Evolutionary conservation across 2,888 invertebrate genomes (phyloP).

Genomic region (Hofmannophila pseudospretella): DNA sequence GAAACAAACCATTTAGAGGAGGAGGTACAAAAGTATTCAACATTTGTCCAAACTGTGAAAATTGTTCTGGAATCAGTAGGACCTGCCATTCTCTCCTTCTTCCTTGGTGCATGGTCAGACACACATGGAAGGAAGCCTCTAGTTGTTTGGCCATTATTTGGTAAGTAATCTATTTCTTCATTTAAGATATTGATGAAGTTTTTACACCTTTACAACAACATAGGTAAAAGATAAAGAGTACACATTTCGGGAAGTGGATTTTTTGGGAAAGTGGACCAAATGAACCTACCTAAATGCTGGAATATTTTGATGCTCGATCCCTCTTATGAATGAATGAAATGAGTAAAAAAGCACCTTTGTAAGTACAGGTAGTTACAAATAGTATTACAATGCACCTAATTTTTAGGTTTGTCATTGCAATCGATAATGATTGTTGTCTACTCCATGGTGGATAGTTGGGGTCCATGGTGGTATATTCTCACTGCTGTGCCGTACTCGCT

Average conservation of each 20-base stretch:
- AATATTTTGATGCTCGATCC: too few relatives aligned
- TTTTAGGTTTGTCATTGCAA: constrained; percentile 52
- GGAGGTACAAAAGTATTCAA: constrained; percentile 82
- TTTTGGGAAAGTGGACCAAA: too few relatives aligned
- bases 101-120: constrained; percentile 90
- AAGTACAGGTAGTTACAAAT: too few relatives aligned
- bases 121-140: constrained; percentile 86
- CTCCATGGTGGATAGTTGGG: constrained; percentile 47
- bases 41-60: constrained; percentile 79
- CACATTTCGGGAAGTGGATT: too few relatives aligned
- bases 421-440: constrained; percentile 50
- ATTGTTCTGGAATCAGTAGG: constrained; percentile 81
- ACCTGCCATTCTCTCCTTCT: constrained; percentile 82
- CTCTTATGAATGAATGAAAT: too few relatives aligned
- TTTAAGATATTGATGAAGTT: too few relatives aligned
- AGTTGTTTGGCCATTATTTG: constrained; percentile 79
- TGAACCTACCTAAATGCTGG: too few relatives aligned
- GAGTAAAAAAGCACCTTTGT: too few relatives aligned
- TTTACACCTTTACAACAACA: too few relatives aligned
- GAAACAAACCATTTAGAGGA: constrained; percentile 64
- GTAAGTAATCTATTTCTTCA: too few relatives aligned
- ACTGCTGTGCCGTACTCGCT: constrained; percentile 78
- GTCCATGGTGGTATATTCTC: constrained; percentile 74
- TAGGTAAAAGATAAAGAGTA: too few relatives aligned
- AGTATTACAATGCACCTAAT: too few relatives aligned